These are phyloP conservation scores for Plectrocnemia conspersa DNA, from an alignment of 1,140 invertebrate species.

Conservation along the genomic window DNA sequence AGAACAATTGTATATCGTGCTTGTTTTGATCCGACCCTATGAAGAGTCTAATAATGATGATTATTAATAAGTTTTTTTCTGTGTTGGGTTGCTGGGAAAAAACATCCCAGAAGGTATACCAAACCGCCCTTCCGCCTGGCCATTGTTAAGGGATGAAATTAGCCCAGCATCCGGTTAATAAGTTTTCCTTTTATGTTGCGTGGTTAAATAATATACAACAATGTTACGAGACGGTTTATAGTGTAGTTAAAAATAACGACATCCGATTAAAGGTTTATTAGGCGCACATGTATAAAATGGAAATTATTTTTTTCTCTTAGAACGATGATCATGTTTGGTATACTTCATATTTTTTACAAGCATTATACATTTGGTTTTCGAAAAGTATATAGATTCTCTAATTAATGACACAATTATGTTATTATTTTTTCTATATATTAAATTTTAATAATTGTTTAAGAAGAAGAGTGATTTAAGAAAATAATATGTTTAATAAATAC, in stretches of 20 bases:
- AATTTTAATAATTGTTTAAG: too few relatives aligned
- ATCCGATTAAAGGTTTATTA: too few relatives aligned
- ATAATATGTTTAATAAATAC: too few relatives aligned
- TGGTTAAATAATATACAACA: constrained; percentile 20
- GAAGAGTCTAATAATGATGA: constrained; percentile 25
- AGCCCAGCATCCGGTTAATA: constrained; percentile 29
- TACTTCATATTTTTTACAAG: too few relatives aligned
- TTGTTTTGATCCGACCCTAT: constrained; percentile 11
- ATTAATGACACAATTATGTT: too few relatives aligned
- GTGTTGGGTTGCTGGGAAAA: constrained; percentile 12
- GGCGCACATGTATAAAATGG: too few relatives aligned
- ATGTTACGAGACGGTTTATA: constrained; percentile 17
- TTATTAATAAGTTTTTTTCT: constrained; percentile 33
- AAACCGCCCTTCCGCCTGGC: constrained; percentile 17
- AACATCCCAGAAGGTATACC: constrained; percentile 12
- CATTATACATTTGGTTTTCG: too few relatives aligned
- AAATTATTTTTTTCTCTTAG: too few relatives aligned
- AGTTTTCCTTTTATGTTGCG: constrained; percentile 14
- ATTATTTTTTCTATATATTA: too few relatives aligned
- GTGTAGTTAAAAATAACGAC: constrained; percentile 29
- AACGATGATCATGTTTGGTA: too few relatives aligned
- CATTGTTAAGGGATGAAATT: constrained; percentile 30
- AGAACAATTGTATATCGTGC: constrained; percentile 16
- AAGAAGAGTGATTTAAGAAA: too few relatives aligned
- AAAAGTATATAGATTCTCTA: too few relatives aligned